These are phyloP conservation scores for Albula goreensis DNA, from an alignment of 2,113 vertebrate genomes.

Conservation along the genomic window DNA sequence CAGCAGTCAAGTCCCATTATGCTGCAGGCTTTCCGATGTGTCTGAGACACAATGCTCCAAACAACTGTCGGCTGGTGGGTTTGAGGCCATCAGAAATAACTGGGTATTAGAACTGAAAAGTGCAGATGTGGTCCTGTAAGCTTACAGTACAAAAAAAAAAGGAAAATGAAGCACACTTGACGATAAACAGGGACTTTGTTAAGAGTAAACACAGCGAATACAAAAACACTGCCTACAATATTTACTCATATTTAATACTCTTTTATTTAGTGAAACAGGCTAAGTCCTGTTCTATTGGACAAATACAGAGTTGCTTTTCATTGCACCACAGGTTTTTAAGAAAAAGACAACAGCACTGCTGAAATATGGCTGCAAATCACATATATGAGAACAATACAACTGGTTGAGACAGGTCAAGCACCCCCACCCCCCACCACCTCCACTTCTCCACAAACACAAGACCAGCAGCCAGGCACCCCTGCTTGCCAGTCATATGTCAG, in stretches of 20 bases:
- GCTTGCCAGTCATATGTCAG: not conserved
- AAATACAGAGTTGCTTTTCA: not conserved
- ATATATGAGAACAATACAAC: constrained; percentile 38
- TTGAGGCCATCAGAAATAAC: not conserved
- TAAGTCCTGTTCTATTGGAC: not conserved
- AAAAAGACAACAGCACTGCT: not conserved
- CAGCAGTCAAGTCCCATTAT: not conserved
- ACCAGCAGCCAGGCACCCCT: not conserved
- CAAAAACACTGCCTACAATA: not conserved
- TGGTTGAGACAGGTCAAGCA: constrained; percentile 20
- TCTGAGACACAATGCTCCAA: constrained; percentile 3
- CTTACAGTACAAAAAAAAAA: not conserved
- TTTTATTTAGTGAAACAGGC: not conserved
- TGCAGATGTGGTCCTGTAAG: not conserved
- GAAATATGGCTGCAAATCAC: not conserved
- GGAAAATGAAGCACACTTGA: not conserved
- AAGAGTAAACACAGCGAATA: not conserved
- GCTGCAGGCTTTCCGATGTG: not conserved
- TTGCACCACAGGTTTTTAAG: not conserved
- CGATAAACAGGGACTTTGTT: constrained; percentile 2
- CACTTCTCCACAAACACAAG: constrained; percentile 22
- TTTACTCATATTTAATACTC: not conserved
- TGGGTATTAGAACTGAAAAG: not conserved
- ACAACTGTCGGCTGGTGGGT: not conserved
- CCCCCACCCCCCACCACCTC: constrained; percentile 31